A percentile compares a stretch with the other conserved stretches of the same genome.
These are phyloP conservation scores for Rostratula benghalensis DNA, from an alignment of 2,113 vertebrate species.

Conservation along the genomic window DNA sequence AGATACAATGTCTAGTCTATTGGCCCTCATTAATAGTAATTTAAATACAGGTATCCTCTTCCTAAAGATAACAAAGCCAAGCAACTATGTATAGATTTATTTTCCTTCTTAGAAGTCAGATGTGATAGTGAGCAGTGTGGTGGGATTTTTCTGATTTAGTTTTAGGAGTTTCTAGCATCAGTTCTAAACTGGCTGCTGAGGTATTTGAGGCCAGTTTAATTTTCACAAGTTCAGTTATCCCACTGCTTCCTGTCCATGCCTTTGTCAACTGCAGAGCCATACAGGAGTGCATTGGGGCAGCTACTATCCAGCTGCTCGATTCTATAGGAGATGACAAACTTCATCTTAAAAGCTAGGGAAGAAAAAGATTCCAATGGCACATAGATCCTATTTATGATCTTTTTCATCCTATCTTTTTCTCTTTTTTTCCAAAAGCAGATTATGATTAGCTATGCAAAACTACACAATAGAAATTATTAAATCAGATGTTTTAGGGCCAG, in stretches of 20 bases:
- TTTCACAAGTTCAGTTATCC: neutral
- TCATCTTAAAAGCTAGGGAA: neutral
- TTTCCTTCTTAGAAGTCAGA: neutral
- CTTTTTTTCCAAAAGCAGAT: neutral
- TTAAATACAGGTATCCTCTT: neutral
- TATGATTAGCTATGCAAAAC: neutral
- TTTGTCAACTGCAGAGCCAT: neutral
- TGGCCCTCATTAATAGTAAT: neutral
- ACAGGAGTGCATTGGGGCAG: neutral
- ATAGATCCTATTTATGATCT: neutral
- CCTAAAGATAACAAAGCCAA: neutral
- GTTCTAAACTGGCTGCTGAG: neutral
- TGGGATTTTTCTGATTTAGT: neutral
- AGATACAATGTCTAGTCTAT: neutral
- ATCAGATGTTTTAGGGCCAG: neutral
- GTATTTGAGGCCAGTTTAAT: neutral
- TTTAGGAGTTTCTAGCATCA: neutral
- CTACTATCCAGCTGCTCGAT: neutral
- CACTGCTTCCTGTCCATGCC: neutral
- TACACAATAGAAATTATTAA: neutral
- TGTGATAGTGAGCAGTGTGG: neutral
- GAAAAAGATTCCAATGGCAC: neutral
- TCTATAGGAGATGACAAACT: neutral
- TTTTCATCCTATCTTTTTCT: neutral
- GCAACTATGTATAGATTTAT: neutral